phyloP scores from a whole-genome alignment of 2,113 vertebrate species.

The Microcebus jonahi region DNA sequence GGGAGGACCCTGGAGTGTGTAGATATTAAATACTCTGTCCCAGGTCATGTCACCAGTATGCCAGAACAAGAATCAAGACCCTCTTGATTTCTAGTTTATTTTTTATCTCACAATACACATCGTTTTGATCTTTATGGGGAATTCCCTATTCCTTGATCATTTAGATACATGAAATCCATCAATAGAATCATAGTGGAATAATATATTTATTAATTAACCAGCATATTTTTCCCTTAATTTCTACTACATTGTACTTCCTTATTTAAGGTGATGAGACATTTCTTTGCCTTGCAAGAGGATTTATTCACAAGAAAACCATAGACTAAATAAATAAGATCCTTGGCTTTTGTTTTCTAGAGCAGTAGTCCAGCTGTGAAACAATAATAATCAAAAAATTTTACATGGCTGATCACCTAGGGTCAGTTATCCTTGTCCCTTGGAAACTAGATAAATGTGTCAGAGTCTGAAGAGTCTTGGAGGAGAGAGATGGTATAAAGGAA shows the following conservation, averaged over 20 bases:
- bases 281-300: background rate
- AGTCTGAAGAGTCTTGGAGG: background rate
- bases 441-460: background rate
- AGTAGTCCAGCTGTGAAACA: background rate
- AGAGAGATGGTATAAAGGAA: background rate
- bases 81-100: background rate
- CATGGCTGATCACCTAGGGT: background rate
- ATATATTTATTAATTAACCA: background rate
- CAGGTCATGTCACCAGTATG: background rate
- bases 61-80: background rate
- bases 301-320: background rate
- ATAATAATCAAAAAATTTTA: background rate
- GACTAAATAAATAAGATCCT: background rate
- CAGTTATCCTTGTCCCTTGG: background rate
- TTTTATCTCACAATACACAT: background rate
- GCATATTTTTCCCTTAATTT: background rate
- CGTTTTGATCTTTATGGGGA: background rate
- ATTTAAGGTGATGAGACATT: background rate
- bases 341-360: background rate
- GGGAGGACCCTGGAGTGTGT: background rate
- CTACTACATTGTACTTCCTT: background rate
- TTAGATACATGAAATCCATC: background rate
- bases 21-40: background rate
- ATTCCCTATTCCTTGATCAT: background rate
- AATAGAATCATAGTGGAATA: background rate